Conservation (phyloP, 2,888 invertebrate species). For the Tenthredo distinguenda region DNA sequence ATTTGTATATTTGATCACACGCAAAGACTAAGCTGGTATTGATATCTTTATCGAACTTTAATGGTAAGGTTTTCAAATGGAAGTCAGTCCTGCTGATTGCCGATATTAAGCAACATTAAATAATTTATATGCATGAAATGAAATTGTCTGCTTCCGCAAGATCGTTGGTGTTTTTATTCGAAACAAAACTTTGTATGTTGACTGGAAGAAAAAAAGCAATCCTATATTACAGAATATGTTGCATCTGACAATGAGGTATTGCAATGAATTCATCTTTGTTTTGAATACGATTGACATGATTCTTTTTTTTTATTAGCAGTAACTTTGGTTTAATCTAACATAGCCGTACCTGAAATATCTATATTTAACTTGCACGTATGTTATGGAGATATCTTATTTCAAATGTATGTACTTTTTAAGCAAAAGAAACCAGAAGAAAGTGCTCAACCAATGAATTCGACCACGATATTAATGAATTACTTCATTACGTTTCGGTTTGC, state of each 20-base stretch:
- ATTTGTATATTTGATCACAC: conserved; percentile 32
- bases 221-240: background rate
- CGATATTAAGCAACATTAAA: background rate
- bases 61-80: background rate
- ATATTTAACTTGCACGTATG: conserved; percentile 34
- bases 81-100: background rate
- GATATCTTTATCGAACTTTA: background rate
- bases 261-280: conserved; percentile 1
- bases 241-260: conserved; percentile 28
- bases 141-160: background rate
- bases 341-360: conserved; percentile 46
- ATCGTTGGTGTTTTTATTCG: background rate
- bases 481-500: background rate
- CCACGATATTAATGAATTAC: conserved; percentile 4
- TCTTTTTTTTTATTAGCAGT: conserved; percentile 20
- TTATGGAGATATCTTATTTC: conserved; percentile 27
- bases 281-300: background rate
- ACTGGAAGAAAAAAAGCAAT: background rate
- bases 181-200: background rate
- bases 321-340: conserved; percentile 32
- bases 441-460: conserved; percentile 20
- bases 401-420: background rate
- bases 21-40: background rate
- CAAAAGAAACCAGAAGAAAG: background rate
- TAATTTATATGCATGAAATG: background rate